Evolutionary conservation across 2,113 vertebrate genomes (phyloP), one percentile per base, ranked within the genome.

Genomic region (Aramus guarauna): DNA sequence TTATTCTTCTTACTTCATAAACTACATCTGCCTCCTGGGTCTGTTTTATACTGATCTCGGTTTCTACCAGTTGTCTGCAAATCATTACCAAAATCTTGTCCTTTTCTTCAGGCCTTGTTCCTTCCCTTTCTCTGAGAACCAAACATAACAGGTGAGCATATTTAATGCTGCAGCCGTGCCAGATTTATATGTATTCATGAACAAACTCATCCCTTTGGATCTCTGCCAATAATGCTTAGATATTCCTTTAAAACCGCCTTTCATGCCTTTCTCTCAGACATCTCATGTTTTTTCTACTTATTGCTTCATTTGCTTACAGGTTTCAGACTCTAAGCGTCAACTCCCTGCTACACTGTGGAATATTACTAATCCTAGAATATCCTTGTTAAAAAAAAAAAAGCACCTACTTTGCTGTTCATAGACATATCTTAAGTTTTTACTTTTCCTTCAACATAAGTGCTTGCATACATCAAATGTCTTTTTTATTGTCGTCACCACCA

Each of bases 1-100:
- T 92, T 96, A 77, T 89, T 95, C 76, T 92, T 84, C 79, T 84
- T 91, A 80, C 82, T 91, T 92, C 92, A 94, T 89, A 94, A 94
- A 91, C 39, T 94, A n/a, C 0, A 17, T 63, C 56, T 92, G 76
- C 69, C 95, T 97, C 86, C 69, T 75, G 83, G 56, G 90, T 81
- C 79, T 59, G 21, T 64, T 97, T 96, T 80, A 72, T 59, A 86
- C 34, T 71, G 64, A 93, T 74, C 76, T 88, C 64, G 58, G 22
- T 92, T 90, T 89, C 83, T 59, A 58, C 30, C 18, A 78, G 68
- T 94, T 94, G 37, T 63, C 43, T 94, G 79, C 47, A 94, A 84
- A 89, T 64, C 52, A 71, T 80, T 81, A 84, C 34, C 73, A 91
- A 86, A 72, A 59, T 56, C 67, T 90, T 80, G 79, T 68, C 59